Evolutionary conservation across 1,140 invertebrate species (phyloP).

Genomic region (Drosophila nebulosa): DNA sequence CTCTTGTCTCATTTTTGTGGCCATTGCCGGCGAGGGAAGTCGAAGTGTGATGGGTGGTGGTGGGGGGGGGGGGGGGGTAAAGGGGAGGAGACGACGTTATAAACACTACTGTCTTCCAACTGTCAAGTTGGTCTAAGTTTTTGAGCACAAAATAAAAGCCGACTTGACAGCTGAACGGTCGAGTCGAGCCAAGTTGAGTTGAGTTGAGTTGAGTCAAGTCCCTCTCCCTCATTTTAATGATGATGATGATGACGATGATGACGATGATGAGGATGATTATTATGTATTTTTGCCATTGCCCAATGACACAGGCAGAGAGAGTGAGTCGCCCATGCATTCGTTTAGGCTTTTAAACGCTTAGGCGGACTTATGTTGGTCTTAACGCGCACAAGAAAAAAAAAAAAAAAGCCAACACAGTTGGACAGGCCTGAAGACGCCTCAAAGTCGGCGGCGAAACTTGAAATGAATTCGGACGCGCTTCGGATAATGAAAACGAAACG

Average conservation of each 20-base stretch:
- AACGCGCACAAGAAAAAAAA: constrained; percentile 47
- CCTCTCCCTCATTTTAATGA: constrained; percentile 9
- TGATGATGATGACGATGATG: constrained; percentile 29
- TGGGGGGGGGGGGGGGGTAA: neutral
- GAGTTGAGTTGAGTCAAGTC: neutral
- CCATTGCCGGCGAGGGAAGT: neutral
- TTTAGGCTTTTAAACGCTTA: constrained; percentile 79
- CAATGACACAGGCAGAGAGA: constrained; percentile 29
- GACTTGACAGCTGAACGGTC: constrained; percentile 74
- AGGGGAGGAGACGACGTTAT: constrained; percentile 51
- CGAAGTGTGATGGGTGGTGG: too few species aligned
- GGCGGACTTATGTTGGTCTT: constrained; percentile 75
- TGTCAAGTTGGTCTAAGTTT: constrained; percentile 76
- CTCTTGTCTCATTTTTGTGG: constrained; percentile 61
- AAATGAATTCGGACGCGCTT: constrained; percentile 73
- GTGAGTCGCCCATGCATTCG: constrained; percentile 57
- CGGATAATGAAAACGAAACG: constrained; percentile 77
- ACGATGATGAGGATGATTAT: constrained; percentile 73
- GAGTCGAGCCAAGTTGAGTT: neutral
- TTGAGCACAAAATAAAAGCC: constrained; percentile 78
- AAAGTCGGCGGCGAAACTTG: constrained; percentile 66
- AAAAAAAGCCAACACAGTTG: constrained; percentile 61
- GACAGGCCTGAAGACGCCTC: constrained; percentile 67
- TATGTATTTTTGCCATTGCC: constrained; percentile 64
- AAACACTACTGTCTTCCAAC: constrained; percentile 79